Percentiles rank a stretch among this genome's conserved stretches.
phyloP scores from a whole-genome alignment of 1,140 invertebrate genomes.

The Copidosoma floridanum region DNA sequence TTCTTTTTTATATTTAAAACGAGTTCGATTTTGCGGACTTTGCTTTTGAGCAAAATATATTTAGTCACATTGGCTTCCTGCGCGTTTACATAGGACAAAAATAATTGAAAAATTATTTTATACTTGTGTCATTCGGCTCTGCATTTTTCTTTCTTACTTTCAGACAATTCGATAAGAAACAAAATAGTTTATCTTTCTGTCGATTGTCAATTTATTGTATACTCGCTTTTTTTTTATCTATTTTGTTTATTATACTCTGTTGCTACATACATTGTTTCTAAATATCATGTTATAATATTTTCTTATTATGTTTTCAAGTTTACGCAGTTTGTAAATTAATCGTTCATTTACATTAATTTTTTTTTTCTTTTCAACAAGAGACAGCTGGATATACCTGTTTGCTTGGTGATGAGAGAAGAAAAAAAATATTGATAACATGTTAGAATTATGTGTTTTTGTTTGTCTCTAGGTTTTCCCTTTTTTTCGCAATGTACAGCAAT shows the following conservation, averaged over 20 bases:
- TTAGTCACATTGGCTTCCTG: conserved; percentile 36
- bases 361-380: conserved; percentile 19
- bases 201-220: conserved; percentile 13
- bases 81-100: conserved; percentile 13
- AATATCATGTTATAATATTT: conserved; percentile 18
- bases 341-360: conserved; percentile 13
- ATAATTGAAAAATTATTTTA: neutral
- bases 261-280: conserved; percentile 18
- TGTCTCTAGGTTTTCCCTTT: conserved; percentile 45
- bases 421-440: conserved; percentile 29
- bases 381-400: neutral
- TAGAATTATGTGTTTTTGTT: conserved; percentile 34
- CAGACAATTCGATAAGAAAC: conserved; percentile 10
- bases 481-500: conserved; percentile 46
- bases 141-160: conserved; percentile 14
- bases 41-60: conserved; percentile 21
- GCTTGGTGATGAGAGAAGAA: conserved; percentile 27
- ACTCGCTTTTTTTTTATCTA: conserved; percentile 17
- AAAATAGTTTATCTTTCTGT: conserved; percentile 8
- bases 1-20: conserved; percentile 20
- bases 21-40: conserved; percentile 22
- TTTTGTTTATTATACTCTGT: conserved; percentile 20
- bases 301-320: conserved; percentile 22
- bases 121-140: conserved; percentile 4
- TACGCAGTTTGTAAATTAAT: conserved; percentile 29